Evolutionary conservation across 2,113 vertebrate species (phyloP).

Genomic region (Tychaedon coryphoeus): DNA sequence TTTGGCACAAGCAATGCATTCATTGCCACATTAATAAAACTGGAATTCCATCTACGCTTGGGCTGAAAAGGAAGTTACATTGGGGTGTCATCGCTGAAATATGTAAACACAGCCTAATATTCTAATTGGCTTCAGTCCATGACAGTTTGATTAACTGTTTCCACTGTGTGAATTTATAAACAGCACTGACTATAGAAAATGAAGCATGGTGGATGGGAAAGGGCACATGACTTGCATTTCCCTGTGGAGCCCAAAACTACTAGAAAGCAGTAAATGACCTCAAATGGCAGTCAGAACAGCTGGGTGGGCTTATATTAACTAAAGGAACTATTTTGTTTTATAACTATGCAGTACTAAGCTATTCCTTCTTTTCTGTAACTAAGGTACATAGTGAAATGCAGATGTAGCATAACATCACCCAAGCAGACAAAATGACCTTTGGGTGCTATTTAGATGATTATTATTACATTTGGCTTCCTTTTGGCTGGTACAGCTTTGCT

Average conservation of each 20-base stretch:
- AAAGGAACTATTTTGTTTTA: background rate
- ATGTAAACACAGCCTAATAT: background rate
- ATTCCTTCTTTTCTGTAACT: background rate
- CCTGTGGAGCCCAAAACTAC: background rate
- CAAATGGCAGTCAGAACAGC: background rate
- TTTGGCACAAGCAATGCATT: background rate
- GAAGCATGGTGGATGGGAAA: background rate
- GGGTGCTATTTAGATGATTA: slow-evolving; percentile 16
- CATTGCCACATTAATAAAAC: background rate
- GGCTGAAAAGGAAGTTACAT: slow-evolving; percentile 14
- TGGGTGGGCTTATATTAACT: background rate
- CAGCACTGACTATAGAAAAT: background rate
- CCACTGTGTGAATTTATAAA: background rate
- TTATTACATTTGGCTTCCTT: background rate
- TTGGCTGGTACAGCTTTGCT: background rate
- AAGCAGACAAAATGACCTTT: slow-evolving; percentile 8
- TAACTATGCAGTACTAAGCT: background rate
- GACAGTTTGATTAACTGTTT: slow-evolving; percentile 6
- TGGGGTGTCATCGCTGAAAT: background rate
- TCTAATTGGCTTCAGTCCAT: background rate
- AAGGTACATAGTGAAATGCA: slow-evolving; percentile 17
- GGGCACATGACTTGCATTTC: background rate
- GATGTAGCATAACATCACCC: slow-evolving; percentile 30
- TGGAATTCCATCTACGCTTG: background rate
- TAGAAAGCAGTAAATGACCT: background rate